Conservation (phyloP, 2,797 vertebrate species). For the Alfaro cultratus region DNA sequence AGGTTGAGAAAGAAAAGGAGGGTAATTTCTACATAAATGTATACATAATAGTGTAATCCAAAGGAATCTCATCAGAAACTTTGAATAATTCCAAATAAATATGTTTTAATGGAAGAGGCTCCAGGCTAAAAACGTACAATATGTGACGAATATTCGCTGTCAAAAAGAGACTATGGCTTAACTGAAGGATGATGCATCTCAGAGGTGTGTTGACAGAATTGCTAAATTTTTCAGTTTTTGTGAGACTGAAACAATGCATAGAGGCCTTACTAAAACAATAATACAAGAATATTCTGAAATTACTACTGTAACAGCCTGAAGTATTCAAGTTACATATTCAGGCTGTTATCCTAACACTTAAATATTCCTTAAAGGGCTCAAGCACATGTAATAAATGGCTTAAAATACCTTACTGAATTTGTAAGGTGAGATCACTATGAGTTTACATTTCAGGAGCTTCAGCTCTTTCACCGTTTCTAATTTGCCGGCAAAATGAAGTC, state of each 20-base stretch:
- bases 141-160: no score
- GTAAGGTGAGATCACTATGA: constrained; percentile 21
- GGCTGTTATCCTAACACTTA: not conserved
- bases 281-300: not conserved
- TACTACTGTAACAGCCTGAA: not conserved
- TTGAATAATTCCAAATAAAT: not conserved
- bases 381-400: constrained; percentile 6
- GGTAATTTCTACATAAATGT: not conserved
- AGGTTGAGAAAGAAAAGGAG: not conserved
- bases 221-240: no score
- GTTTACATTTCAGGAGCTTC: constrained; percentile 33
- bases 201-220: no score
- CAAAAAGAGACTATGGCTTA: no score
- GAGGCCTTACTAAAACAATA: not conserved
- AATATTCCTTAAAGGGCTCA: not conserved
- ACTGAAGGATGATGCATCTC: no score
- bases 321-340: not conserved
- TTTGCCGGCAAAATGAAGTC: constrained; percentile 48
- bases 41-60: not conserved
- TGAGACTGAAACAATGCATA: not conserved
- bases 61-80: not conserved
- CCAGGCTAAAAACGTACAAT: not conserved
- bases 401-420: constrained; percentile 27
- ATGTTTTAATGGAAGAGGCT: not conserved
- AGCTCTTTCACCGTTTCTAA: constrained; percentile 47